Evolutionary conservation across 2,797 vertebrate species (phyloP).

Genomic region (Rhinophrynus dorsalis): DNA sequence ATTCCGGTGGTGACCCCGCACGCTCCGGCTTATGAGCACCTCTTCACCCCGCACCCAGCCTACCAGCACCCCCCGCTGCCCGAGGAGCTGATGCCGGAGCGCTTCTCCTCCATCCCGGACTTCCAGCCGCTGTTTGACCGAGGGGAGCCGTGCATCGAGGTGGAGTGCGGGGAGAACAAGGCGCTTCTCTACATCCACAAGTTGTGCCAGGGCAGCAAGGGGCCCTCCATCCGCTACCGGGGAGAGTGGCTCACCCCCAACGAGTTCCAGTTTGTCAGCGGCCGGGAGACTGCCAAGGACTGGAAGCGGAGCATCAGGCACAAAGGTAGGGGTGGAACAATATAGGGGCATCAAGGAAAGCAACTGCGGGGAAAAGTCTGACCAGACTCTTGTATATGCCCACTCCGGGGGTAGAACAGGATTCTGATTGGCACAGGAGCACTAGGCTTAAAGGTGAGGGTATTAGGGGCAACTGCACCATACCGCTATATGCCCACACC

Average conservation of each 20-base stretch:
- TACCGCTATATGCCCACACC: too few relatives aligned
- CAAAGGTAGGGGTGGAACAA: slow-evolving; percentile 86
- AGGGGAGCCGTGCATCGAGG: slow-evolving; percentile 96
- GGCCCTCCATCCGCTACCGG: slow-evolving; percentile 95
- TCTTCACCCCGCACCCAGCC: slow-evolving; percentile 79
- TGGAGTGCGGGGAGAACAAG: slow-evolving; percentile 97
- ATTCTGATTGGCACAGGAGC: too few relatives aligned
- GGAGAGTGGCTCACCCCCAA: slow-evolving; percentile 98
- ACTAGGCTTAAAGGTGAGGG: too few relatives aligned
- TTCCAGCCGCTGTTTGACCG: slow-evolving; percentile 95
- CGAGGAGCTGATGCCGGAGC: slow-evolving; percentile 89
- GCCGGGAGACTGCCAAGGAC: slow-evolving; percentile 95
- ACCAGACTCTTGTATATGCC: too few relatives aligned
- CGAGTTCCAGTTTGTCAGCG: slow-evolving; percentile 98
- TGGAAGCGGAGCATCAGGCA: slow-evolving; percentile 98
- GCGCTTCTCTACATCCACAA: slow-evolving; percentile 95
- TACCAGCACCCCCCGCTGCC: slow-evolving; percentile 76
- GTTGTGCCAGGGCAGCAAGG: slow-evolving; percentile 96
- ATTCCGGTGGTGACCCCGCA: slow-evolving; percentile 88
- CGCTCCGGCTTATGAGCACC: slow-evolving; percentile 85
- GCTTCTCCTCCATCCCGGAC: slow-evolving; percentile 89
- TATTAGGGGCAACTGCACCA: too few relatives aligned
- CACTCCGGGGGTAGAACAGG: too few relatives aligned
- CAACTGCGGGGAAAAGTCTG: too few relatives aligned
- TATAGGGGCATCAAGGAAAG: too few relatives aligned